Evolutionary conservation across 2,888 invertebrate genomes (phyloP).

Genomic region (Timema cristinae): DNA sequence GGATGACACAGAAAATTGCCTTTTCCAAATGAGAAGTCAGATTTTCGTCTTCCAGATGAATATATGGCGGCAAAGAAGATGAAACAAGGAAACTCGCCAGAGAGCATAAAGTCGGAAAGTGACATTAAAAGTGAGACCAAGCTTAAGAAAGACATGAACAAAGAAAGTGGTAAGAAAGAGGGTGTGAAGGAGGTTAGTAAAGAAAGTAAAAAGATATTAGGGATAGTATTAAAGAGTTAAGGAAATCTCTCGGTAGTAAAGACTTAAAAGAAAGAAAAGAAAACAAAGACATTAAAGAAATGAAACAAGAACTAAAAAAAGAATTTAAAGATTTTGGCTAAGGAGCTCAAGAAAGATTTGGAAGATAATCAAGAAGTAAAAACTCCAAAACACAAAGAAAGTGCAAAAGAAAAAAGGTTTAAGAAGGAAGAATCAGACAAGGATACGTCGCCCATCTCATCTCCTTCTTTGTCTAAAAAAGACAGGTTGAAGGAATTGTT

Average conservation of each 20-base stretch:
- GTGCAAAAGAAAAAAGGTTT: slow-evolving; percentile 25
- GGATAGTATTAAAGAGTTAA: slow-evolving; percentile 17
- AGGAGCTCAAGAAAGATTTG: slow-evolving; percentile 23
- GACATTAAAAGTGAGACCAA: slow-evolving; percentile 16
- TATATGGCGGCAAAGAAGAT: slow-evolving; percentile 55
- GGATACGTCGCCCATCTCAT: slow-evolving; percentile 15
- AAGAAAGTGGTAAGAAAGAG: slow-evolving; percentile 21
- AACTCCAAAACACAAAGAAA: slow-evolving; percentile 17
- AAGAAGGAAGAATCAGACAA: slow-evolving; percentile 22
- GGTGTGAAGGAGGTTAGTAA: slow-evolving; percentile 25
- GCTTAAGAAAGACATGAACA: slow-evolving; percentile 20
- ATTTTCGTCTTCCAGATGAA: slow-evolving; percentile 54
- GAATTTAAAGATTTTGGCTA: slow-evolving; percentile 21
- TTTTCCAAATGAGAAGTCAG: slow-evolving; percentile 56
- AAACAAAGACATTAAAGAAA: slow-evolving; percentile 22
- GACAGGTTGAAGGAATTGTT: slow-evolving; percentile 23
- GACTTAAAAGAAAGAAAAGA: slow-evolving; percentile 17
- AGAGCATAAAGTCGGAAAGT: slow-evolving; percentile 20
- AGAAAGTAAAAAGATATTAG: slow-evolving; percentile 23
- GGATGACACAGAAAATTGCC: slow-evolving; percentile 61
- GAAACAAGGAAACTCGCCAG: slow-evolving; percentile 33
- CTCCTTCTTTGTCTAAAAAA: slow-evolving; percentile 16
- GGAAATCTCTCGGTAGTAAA: not conserved
- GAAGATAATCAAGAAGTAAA: slow-evolving; percentile 21
- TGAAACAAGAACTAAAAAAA: slow-evolving; percentile 18